Base-by-base conservation (phyloP, 2,888 invertebrate species). In the Himalopsyche tibetana region DNA sequence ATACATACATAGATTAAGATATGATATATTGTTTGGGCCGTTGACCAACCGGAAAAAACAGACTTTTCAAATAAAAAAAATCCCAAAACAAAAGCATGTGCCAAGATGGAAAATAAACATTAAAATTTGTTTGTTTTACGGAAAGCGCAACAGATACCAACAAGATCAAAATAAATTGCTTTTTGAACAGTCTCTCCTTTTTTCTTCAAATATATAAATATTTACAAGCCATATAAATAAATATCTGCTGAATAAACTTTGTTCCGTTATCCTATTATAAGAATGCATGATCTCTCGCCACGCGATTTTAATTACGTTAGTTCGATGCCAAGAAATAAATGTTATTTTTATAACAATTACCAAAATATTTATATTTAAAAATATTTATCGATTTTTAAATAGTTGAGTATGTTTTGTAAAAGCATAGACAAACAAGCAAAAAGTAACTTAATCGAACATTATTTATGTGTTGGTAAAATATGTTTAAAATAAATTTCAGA, bases 51-150 rank as follows among this genome's bases (percentile, higher is more conserved):
- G 74, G 15, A 63, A 74, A 1, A 36, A 12, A 28, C 9, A 9
- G 12, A 69, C 28, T 38, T 74, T 15, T 15, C 12, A 74, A 69
- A 69, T 69, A 69, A 69, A 28, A n/a, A 28, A 28, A 28, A 69
- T 4, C 28, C 3, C 19, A 28, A 69, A 74, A 69, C 69, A 74
- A 74, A 74, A 74, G 38, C 38, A 74, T 74, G 74, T 38, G 74
- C 74, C 74, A 74, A 74, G 36, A 38, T 74, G 74, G 74, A 74
- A 74, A 74, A 74, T 74, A 74, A 74, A 74, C 74, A 74, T 74
- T 36, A 74, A 74, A 38, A 74, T 74, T 15, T 36, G 74, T 74
- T 38, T 74, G 36, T 74, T 38, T 74, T 74, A 74, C 74, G 74
- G 15, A 74, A 74, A 74, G 74, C 74, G 28, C 36, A 74, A 74